These are phyloP conservation scores for Aphodius sticticus DNA, from an alignment of 2,888 invertebrate genomes.

Conservation along the genomic window DNA sequence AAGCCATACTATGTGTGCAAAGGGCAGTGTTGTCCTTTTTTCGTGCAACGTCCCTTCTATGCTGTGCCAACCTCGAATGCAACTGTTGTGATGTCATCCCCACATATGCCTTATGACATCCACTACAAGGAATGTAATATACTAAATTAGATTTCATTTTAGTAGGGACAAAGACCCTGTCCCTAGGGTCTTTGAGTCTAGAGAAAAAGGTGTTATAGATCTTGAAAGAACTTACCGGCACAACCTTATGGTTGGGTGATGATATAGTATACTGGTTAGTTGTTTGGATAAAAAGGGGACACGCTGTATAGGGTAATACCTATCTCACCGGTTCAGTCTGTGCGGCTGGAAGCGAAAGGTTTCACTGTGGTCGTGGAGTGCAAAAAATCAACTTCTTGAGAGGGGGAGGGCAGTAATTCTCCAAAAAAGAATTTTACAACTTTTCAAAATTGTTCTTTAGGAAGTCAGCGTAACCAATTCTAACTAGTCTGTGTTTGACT, in stretches of 20 bases:
- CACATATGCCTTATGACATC: too few relatives aligned
- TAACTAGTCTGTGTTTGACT: not conserved
- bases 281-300: not conserved
- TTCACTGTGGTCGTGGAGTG: not conserved
- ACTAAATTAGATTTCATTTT: not conserved
- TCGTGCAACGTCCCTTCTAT: too few relatives aligned
- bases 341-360: not conserved
- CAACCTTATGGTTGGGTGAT: not conserved
- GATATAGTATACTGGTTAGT: not conserved
- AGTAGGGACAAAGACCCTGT: not conserved
- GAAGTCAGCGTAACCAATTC: not conserved
- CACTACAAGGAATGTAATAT: too few relatives aligned
- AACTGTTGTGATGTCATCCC: too few relatives aligned
- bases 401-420: not conserved
- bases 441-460: not conserved
- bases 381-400: not conserved
- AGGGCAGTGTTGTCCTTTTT: too few relatives aligned
- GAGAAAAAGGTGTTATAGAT: not conserved
- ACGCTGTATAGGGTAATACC: not conserved
- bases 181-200: not conserved
- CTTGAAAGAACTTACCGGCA: not conserved
- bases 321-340: not conserved
- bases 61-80: too few relatives aligned
- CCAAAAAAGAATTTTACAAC: not conserved
- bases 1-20: too few relatives aligned